Conservation (phyloP, 2,888 invertebrate genomes). For the Erebia epiphron region DNA sequence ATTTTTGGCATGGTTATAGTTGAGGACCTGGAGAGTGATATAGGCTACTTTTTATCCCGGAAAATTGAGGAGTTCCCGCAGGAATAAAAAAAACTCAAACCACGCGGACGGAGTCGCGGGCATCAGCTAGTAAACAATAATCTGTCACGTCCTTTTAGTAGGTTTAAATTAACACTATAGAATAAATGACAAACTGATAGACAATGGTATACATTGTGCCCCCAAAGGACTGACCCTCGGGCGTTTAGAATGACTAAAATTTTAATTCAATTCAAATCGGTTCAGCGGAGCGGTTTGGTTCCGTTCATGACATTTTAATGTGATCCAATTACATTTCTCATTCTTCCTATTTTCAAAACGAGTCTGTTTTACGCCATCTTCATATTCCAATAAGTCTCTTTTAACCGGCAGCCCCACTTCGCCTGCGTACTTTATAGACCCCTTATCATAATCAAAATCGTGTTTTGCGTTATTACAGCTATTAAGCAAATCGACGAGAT, state of each 20-base stretch:
- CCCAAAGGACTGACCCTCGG: not conserved
- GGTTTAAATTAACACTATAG: not conserved
- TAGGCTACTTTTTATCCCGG: too few species aligned
- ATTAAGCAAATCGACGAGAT: constrained; percentile 63
- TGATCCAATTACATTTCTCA: constrained; percentile 35
- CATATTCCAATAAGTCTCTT: constrained; percentile 31
- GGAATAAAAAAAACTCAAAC: too few species aligned
- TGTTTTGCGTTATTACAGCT: constrained; percentile 64
- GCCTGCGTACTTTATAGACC: constrained; percentile 45
- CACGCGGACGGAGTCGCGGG: too few species aligned
- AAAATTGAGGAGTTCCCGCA: too few species aligned
- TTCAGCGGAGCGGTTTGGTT: constrained; percentile 15
- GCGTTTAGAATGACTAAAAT: constrained; percentile 9
- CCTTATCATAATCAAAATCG: constrained; percentile 69
- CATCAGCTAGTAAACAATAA: too few species aligned
- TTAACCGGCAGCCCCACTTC: constrained; percentile 32
- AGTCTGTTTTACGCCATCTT: constrained; percentile 34
- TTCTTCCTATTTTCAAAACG: constrained; percentile 33
- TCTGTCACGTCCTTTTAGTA: not conserved
- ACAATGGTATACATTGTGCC: constrained; percentile 9
- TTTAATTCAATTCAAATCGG: constrained; percentile 20
- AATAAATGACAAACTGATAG: constrained; percentile 7
- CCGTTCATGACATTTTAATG: constrained; percentile 29
- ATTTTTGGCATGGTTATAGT: too few species aligned
- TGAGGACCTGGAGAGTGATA: too few species aligned